Percentiles rank a stretch among this genome's conserved stretches.
Conservation (phyloP, 1,140 invertebrate genomes). For the Campoletis sonorensis region DNA sequence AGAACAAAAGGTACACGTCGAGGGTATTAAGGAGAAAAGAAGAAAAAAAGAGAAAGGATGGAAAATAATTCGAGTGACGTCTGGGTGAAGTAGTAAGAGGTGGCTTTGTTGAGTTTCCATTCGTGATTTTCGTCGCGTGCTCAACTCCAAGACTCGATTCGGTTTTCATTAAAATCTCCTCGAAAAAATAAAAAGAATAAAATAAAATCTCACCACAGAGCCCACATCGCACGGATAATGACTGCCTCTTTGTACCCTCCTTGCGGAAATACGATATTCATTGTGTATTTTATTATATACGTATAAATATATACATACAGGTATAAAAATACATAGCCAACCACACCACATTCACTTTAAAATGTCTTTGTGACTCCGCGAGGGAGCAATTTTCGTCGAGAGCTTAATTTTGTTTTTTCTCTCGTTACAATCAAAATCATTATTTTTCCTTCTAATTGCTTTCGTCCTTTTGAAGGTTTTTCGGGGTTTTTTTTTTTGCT, state of each 20-base stretch:
- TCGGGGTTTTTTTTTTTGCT: background rate
- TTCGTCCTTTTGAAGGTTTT: background rate
- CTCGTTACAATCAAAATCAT: background rate
- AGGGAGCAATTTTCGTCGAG: slow-evolving; percentile 4
- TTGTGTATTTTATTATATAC: background rate
- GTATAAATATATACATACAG: too few relatives aligned
- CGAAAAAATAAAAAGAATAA: background rate
- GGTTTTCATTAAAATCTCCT: slow-evolving; percentile 9
- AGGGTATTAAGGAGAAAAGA: background rate
- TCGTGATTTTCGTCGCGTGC: slow-evolving; percentile 26
- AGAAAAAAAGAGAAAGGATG: background rate
- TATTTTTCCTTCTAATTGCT: background rate
- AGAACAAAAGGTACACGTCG: background rate
- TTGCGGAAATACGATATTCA: slow-evolving; percentile 2
- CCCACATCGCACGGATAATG: slow-evolving; percentile 3
- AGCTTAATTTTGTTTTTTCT: slow-evolving; percentile 6
- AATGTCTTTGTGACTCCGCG: background rate
- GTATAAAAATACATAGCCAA: background rate
- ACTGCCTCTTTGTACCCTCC: background rate
- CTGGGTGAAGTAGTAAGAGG: slow-evolving; percentile 28
- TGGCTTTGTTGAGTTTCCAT: slow-evolving; percentile 32
- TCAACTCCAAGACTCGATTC: slow-evolving; percentile 4
- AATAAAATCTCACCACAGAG: background rate
- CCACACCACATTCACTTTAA: background rate
- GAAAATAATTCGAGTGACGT: slow-evolving; percentile 26